A percentile compares a stretch with the other conserved stretches of the same genome.
Conservation (phyloP, 2,888 invertebrate species). For the Philaethria dido region DNA sequence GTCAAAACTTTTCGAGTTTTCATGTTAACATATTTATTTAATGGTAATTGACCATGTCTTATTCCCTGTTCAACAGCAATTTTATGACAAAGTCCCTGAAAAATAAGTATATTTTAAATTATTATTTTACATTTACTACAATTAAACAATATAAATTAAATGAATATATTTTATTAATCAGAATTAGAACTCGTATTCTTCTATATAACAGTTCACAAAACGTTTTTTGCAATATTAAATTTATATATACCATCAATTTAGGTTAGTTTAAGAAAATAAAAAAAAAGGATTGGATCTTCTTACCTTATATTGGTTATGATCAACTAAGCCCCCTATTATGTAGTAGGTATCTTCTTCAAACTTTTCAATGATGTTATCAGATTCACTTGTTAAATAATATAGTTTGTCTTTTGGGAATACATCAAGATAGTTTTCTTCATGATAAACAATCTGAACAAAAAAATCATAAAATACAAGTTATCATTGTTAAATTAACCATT, state of each 20-base stretch:
- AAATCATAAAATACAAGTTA: slow-evolving; percentile 9
- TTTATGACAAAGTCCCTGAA: slow-evolving; percentile 92
- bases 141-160: background rate
- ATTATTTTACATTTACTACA: background rate
- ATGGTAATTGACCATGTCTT: slow-evolving; percentile 92
- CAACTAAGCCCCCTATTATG: slow-evolving; percentile 98
- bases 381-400: slow-evolving; percentile 97
- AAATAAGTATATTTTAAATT: slow-evolving; percentile 36
- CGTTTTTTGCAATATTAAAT: too few relatives aligned
- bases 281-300: background rate
- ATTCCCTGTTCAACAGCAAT: slow-evolving; percentile 91
- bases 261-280: slow-evolving; percentile 11
- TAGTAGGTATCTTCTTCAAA: slow-evolving; percentile 92
- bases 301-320: slow-evolving; percentile 97
- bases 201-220: too few relatives aligned
- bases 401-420: slow-evolving; percentile 90
- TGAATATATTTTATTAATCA: background rate
- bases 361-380: slow-evolving; percentile 90
- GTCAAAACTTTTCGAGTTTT: slow-evolving; percentile 96
- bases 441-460: slow-evolving; percentile 86
- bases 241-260: too few relatives aligned
- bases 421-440: slow-evolving; percentile 86
- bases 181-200: too few relatives aligned
- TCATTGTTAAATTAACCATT: too few relatives aligned
- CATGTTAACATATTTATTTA: slow-evolving; percentile 95